These are phyloP conservation scores for Aphrophora alni DNA, from an alignment of 2,888 invertebrate genomes.

Conservation along the genomic window DNA sequence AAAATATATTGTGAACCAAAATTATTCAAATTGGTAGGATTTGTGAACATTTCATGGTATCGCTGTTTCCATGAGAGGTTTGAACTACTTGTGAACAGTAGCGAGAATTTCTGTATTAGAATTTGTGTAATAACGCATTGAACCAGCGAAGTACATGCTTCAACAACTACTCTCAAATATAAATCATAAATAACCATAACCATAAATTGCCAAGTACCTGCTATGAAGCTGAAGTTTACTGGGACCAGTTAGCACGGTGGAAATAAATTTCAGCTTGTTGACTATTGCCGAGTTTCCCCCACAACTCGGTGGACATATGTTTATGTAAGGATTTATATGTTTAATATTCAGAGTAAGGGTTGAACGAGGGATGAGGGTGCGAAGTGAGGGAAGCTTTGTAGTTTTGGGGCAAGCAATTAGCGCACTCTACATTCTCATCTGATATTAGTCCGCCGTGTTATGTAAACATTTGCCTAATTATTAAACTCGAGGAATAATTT, in stretches of 20 bases:
- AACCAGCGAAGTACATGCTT: too few relatives aligned
- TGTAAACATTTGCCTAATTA: background rate
- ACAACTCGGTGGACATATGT: slow-evolving; percentile 36
- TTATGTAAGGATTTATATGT: slow-evolving; percentile 49
- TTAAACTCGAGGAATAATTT: slow-evolving; percentile 29
- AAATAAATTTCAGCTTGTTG: slow-evolving; percentile 36
- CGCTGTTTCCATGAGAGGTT: too few relatives aligned
- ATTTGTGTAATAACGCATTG: too few relatives aligned
- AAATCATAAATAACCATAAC: background rate
- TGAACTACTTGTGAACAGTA: too few relatives aligned
- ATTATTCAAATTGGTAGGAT: too few relatives aligned
- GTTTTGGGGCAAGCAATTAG: slow-evolving; percentile 7
- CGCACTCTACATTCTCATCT: background rate
- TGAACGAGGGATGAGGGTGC: slow-evolving; percentile 17
- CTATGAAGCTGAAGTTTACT: background rate
- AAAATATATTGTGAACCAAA: too few relatives aligned
- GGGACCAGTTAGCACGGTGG: background rate
- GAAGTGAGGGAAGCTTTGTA: background rate
- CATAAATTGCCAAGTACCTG: background rate
- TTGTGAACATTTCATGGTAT: too few relatives aligned
- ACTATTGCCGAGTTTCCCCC: background rate
- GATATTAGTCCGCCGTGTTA: background rate
- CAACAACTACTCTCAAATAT: background rate
- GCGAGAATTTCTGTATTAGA: too few relatives aligned
- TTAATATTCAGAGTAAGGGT: slow-evolving; percentile 46